These are phyloP conservation scores for Callimorpha dominula DNA, from an alignment of 2,888 invertebrate species.

Conservation along the genomic window DNA sequence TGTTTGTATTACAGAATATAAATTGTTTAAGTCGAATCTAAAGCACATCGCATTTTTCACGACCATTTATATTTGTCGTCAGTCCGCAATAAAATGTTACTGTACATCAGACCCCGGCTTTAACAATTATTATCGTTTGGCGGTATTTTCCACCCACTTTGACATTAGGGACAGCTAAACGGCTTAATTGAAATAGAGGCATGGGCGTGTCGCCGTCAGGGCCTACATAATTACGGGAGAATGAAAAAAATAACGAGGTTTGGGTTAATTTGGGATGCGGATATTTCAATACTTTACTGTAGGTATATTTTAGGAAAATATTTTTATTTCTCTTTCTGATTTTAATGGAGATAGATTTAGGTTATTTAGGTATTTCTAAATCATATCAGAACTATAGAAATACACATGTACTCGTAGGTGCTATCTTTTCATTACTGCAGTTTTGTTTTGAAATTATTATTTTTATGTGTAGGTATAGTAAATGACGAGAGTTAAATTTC, in stretches of 20 bases:
- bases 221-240: constrained; percentile 37
- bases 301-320: neutral
- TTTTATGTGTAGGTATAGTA: too few relatives aligned
- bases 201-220: constrained; percentile 30
- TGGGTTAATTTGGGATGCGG: constrained; percentile 30
- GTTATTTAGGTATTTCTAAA: too few relatives aligned
- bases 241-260: constrained; percentile 39
- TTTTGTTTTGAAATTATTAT: too few relatives aligned
- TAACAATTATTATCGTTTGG: constrained; percentile 54
- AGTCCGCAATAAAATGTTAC: constrained; percentile 58
- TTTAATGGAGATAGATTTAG: too few relatives aligned
- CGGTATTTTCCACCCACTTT: constrained; percentile 53
- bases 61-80: constrained; percentile 50
- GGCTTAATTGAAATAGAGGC: constrained; percentile 49
- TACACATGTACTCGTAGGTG: too few relatives aligned
- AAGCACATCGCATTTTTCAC: constrained; percentile 27
- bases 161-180: constrained; percentile 41
- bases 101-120: constrained; percentile 48
- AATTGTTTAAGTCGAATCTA: neutral
- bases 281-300: neutral
- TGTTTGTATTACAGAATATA: neutral
- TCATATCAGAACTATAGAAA: too few relatives aligned
- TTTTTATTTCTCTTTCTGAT: neutral
- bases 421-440: too few relatives aligned
- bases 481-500: too few relatives aligned